Percentiles rank a stretch among this genome's conserved stretches.
These are phyloP conservation scores for Pantala flavescens DNA, from an alignment of 1,140 invertebrate species.

Conservation along the genomic window DNA sequence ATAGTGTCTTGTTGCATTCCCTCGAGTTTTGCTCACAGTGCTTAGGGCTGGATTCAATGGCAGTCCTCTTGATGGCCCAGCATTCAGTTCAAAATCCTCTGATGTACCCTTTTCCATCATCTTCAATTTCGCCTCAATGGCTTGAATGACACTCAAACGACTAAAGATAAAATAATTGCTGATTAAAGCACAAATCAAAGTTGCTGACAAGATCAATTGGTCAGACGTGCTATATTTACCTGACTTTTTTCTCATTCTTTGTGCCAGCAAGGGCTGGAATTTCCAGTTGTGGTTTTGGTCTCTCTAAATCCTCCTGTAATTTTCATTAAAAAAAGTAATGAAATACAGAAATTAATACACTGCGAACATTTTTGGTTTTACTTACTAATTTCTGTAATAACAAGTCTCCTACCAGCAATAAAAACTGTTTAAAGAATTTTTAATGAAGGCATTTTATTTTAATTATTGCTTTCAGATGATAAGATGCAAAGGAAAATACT, in stretches of 20 bases:
- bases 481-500: too few species aligned
- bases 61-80: not conserved
- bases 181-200: not conserved
- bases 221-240: not conserved
- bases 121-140: slow-evolving; percentile 78
- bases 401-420: too few species aligned
- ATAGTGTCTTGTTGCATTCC: not conserved
- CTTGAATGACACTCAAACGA: slow-evolving; percentile 66
- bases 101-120: slow-evolving; percentile 49
- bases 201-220: not conserved
- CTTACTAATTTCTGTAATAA: too few species aligned
- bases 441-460: too few species aligned
- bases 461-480: too few species aligned
- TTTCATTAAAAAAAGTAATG: too few species aligned
- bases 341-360: too few species aligned
- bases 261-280: slow-evolving; percentile 63
- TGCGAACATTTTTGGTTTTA: too few species aligned
- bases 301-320: slow-evolving; percentile 57
- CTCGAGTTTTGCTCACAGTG: not conserved
- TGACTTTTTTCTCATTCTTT: slow-evolving; percentile 34
- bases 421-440: too few species aligned
- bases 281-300: slow-evolving; percentile 58
- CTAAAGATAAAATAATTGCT: slow-evolving; percentile 34
- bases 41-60: not conserved
- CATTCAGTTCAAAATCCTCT: slow-evolving; percentile 21